Base-by-base conservation (phyloP, 2,888 invertebrate species). In the Eucera pruinosa region DNA sequence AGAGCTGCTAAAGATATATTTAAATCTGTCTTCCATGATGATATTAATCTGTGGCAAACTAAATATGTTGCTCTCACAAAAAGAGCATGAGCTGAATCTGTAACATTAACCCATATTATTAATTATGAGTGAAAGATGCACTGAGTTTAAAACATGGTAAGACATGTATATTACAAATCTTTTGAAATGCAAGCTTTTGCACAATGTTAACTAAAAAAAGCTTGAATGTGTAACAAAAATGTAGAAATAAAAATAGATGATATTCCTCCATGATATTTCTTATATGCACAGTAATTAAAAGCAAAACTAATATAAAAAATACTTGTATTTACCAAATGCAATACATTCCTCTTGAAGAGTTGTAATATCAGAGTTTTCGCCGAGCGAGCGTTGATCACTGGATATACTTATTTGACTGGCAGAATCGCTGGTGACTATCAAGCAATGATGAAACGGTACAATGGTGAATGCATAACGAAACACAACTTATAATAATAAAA, bases 1-100 rank as follows among this genome's bases (percentile, higher is more conserved):
- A 99, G 93, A 0, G 98, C 98, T 0, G 98, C 98, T 68, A 99
- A 93, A 0, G 98, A 98, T 45, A 98, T 97, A 90, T 98, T 98
- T 75, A 98, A 93, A 93, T 99, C 98, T 0, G 97, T 96, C 93
- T 98, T 98, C 98, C 98, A 99, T 0, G 98, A 97, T 0, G 98
- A 98, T 90, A 98, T 98, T 73, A 99, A 94, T 25, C 98, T 96
- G 92, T 98, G 98, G 90, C 98, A 99, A 43, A 98, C 98, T 87
- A 98, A 94, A 90, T 98, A 98, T 0, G 98, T 98, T 7, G 98
- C 97, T 74, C 97, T 95, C 0, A 98, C 97, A 89, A 98, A 98
- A 80, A 99, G 92, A 2, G 97, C 97, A 91, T 96, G 96, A 0
- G 97, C 96, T 58, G 96, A 96, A 93, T 97, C 97, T 97, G 92